Percentiles rank a stretch among this genome's conserved stretches.
phyloP scores from a whole-genome alignment of 1,140 invertebrate species.

The Oryctes rhinoceros region DNA sequence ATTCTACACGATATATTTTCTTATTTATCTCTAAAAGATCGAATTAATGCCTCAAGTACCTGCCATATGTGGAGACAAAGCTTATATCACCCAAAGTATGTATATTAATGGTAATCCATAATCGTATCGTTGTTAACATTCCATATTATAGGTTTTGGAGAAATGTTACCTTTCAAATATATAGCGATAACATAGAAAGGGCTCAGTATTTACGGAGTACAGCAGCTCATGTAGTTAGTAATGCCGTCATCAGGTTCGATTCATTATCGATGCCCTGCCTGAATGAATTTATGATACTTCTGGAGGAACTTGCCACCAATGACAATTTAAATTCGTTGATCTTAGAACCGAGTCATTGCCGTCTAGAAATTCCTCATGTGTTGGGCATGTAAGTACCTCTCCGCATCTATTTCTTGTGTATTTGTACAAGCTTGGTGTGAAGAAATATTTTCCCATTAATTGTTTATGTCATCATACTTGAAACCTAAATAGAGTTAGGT shows the following conservation, averaged over 20 bases:
- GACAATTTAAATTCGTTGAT: slow-evolving; percentile 56
- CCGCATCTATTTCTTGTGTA: neutral
- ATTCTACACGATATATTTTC: slow-evolving; percentile 58
- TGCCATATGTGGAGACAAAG: slow-evolving; percentile 58
- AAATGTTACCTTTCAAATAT: slow-evolving; percentile 52
- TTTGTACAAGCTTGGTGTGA: neutral
- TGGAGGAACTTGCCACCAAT: slow-evolving; percentile 53
- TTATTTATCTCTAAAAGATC: slow-evolving; percentile 53
- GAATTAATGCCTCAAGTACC: slow-evolving; percentile 56
- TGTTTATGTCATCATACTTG: slow-evolving; percentile 14
- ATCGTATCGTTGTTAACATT: slow-evolving; percentile 43
- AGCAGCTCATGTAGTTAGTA: slow-evolving; percentile 53
- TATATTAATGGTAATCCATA: slow-evolving; percentile 14
- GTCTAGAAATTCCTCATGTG: slow-evolving; percentile 49
- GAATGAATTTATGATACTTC: slow-evolving; percentile 54
- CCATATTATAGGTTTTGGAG: slow-evolving; percentile 54
- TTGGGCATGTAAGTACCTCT: slow-evolving; percentile 44
- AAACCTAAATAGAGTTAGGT: neutral
- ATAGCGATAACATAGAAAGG: slow-evolving; percentile 50
- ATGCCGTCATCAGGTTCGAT: slow-evolving; percentile 55
- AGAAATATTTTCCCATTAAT: slow-evolving; percentile 6
- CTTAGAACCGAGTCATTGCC: slow-evolving; percentile 57
- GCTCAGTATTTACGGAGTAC: slow-evolving; percentile 48
- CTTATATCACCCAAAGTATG: slow-evolving; percentile 57
- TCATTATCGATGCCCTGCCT: slow-evolving; percentile 54